Evolutionary conservation across 2,888 invertebrate species (phyloP).

Genomic region (Pterobdella sp.): DNA sequence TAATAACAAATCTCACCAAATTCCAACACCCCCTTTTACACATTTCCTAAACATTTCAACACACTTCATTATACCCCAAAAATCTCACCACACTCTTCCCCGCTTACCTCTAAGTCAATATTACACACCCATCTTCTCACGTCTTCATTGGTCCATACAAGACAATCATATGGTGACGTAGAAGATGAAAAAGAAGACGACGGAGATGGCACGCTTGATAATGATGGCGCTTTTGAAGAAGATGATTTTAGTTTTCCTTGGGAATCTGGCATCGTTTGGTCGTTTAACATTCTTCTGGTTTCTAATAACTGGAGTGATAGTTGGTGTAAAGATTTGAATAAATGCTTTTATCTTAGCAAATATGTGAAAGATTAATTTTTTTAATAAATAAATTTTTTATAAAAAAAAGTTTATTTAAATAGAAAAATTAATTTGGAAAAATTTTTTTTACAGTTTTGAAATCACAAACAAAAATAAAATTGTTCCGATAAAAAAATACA

Average conservation of each 20-base stretch:
- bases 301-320: no score
- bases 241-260: no score
- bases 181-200: not conserved
- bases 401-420: no score
- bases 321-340: no score
- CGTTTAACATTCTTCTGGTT: not conserved
- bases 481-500: no score
- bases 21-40: no score
- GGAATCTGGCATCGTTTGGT: not conserved
- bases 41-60: not conserved
- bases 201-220: not conserved
- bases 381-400: no score
- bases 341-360: no score
- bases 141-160: slow-evolving; percentile 90
- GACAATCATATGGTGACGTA: slow-evolving; percentile 68
- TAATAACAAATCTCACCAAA: no score
- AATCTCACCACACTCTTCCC: not conserved
- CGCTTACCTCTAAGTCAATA: slow-evolving; percentile 69
- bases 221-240: not conserved
- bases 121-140: slow-evolving; percentile 86
- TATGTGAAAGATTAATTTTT: no score
- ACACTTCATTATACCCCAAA: not conserved
- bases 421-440: no score
- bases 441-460: no score
- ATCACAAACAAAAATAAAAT: not conserved